These are phyloP conservation scores for Epinephelus lanceolatus DNA, from an alignment of 2,113 vertebrate genomes.

Conservation along the genomic window DNA sequence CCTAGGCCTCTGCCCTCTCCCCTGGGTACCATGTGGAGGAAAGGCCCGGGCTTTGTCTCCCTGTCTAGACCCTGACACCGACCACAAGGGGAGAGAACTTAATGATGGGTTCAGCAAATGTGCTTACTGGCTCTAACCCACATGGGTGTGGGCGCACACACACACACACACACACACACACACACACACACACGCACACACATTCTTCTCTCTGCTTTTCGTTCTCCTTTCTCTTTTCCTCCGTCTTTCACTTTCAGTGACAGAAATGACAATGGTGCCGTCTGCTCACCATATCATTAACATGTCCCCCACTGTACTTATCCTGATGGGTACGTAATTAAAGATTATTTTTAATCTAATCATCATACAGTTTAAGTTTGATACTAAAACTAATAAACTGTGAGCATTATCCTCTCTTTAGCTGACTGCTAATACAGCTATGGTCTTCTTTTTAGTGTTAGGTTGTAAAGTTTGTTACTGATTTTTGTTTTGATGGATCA, in stretches of 20 bases:
- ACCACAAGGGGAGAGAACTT: slow-evolving; percentile 72
- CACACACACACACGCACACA: slow-evolving; percentile 23
- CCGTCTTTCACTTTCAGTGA: slow-evolving; percentile 46
- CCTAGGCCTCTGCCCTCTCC: slow-evolving; percentile 73
- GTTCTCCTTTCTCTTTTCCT: slow-evolving; percentile 24
- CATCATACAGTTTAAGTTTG: slow-evolving; percentile 46
- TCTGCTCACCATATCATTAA: slow-evolving; percentile 77
- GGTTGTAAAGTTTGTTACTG: not conserved
- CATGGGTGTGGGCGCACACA: slow-evolving; percentile 24
- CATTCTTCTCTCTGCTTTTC: slow-evolving; percentile 11
- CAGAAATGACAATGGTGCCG: slow-evolving; percentile 62
- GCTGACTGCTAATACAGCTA: slow-evolving; percentile 17
- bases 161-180: slow-evolving; percentile 12
- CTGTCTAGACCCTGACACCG: slow-evolving; percentile 76
- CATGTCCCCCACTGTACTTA: slow-evolving; percentile 68
- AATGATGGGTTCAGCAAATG: slow-evolving; percentile 78
- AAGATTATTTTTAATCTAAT: slow-evolving; percentile 74
- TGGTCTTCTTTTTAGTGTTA: not conserved
- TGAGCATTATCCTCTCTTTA: slow-evolving; percentile 39
- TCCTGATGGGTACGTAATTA: slow-evolving; percentile 61
- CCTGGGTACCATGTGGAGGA: slow-evolving; percentile 69
- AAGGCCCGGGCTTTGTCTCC: slow-evolving; percentile 74
- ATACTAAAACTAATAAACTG: slow-evolving; percentile 60
- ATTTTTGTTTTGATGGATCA: not conserved
- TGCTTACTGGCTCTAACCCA: slow-evolving; percentile 57